These are phyloP conservation scores for Tetramorium bicarinatum DNA, from an alignment of 2,888 invertebrate genomes.

Conservation along the genomic window DNA sequence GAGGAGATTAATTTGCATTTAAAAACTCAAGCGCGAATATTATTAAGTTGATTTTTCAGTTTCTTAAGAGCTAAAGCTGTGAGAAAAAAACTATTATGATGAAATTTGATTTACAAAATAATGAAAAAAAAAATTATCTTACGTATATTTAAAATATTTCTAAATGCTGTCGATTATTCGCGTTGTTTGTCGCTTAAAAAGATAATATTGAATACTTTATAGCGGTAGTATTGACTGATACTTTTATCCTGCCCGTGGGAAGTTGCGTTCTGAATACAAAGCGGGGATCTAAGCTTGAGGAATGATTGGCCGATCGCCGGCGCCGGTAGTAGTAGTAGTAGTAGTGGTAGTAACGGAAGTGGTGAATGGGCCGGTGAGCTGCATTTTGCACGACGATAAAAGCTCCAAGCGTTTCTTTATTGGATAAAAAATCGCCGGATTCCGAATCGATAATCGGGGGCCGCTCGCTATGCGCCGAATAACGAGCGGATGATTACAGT, in stretches of 20 bases:
- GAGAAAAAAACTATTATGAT: not conserved
- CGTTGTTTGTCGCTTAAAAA: too few relatives aligned
- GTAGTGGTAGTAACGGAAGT: conserved; percentile 52
- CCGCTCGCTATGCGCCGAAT: conserved; percentile 62
- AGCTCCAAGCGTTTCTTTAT: conserved; percentile 49
- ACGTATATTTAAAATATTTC: not conserved
- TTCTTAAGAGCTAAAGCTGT: not conserved
- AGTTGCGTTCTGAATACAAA: conserved; percentile 52
- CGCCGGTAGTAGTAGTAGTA: conserved; percentile 48
- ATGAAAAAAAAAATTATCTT: not conserved
- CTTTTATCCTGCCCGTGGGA: conserved; percentile 28
- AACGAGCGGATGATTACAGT: conserved; percentile 82
- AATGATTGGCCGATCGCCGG: conserved; percentile 2
- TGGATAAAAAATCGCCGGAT: conserved; percentile 58
- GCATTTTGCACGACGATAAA: conserved; percentile 58
- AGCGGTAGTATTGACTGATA: not conserved
- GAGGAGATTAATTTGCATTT: not conserved
- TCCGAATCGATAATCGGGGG: conserved; percentile 64
- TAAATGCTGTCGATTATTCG: not conserved
- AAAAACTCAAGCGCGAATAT: not conserved
- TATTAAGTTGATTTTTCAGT: not conserved
- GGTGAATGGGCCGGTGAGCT: conserved; percentile 48
- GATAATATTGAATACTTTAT: not conserved
- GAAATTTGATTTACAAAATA: not conserved
- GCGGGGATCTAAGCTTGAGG: conserved; percentile 16